These are phyloP conservation scores for Lepidurus packardi DNA, from an alignment of 1,140 invertebrate species.

Conservation along the genomic window DNA sequence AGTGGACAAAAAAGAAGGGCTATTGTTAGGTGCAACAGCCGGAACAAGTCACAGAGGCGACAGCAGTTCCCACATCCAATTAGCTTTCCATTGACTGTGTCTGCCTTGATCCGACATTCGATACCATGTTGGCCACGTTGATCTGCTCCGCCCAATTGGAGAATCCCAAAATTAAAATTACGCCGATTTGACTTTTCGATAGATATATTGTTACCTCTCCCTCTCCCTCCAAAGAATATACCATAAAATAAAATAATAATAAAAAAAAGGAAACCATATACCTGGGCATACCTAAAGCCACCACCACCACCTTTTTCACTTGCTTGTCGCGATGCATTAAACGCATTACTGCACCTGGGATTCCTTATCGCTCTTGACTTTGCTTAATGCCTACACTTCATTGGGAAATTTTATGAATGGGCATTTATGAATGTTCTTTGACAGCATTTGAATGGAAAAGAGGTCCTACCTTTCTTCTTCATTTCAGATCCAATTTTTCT, in stretches of 20 bases:
- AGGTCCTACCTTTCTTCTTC: no score
- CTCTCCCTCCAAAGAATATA: no score
- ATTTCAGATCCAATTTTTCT: background rate
- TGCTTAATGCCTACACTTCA: slow-evolving; percentile 5
- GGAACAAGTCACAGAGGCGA: background rate
- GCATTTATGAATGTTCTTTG: background rate
- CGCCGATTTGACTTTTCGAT: background rate
- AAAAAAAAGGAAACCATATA: background rate
- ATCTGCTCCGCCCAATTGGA: slow-evolving; percentile 13
- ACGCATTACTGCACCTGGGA: slow-evolving; percentile 3
- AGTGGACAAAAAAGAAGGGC: background rate
- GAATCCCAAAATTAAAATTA: background rate
- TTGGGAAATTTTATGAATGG: slow-evolving; percentile 20
- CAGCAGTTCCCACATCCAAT: slow-evolving; percentile 21
- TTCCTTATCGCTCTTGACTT: slow-evolving; percentile 11
- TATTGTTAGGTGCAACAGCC: slow-evolving; percentile 13
- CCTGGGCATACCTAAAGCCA: background rate
- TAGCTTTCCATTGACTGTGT: slow-evolving; percentile 21
- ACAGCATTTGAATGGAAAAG: background rate
- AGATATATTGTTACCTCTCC: background rate
- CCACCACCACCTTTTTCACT: slow-evolving; percentile 3
- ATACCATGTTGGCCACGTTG: slow-evolving; percentile 9
- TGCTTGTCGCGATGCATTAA: slow-evolving; percentile 6
- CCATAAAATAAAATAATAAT: background rate
- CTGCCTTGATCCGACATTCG: slow-evolving; percentile 7